Evolutionary conservation across 2,113 vertebrate species (phyloP).

Genomic region (Otis tarda): DNA sequence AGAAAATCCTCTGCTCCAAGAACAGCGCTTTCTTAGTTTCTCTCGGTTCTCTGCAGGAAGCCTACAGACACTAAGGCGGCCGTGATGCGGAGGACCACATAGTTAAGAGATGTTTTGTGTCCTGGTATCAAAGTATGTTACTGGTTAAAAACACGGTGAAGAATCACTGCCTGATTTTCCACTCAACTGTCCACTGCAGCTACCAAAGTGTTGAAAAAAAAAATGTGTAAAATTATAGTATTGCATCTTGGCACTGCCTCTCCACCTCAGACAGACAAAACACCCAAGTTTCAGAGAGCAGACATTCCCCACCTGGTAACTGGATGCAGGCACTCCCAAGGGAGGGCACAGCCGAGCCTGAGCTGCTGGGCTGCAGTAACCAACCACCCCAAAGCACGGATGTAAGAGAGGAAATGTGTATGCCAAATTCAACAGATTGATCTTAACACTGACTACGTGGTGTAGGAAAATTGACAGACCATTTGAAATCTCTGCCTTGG

Average conservation of each 20-base stretch:
- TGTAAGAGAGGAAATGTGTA: neutral
- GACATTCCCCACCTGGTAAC: neutral
- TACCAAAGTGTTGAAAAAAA: neutral
- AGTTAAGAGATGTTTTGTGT: neutral
- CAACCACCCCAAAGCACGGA: neutral
- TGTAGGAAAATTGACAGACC: neutral
- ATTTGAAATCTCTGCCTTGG: neutral
- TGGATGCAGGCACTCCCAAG: neutral
- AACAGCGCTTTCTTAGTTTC: neutral
- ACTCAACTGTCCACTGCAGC: neutral
- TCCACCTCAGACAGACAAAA: neutral
- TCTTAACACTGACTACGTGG: neutral
- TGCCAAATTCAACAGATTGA: neutral
- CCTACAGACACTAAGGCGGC: neutral
- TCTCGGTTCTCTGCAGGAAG: neutral
- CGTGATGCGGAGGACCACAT: neutral
- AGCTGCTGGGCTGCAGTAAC: neutral
- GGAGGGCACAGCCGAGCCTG: neutral
- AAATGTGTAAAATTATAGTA: constrained; percentile 30
- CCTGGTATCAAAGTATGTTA: constrained; percentile 37
- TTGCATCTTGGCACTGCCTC: constrained; percentile 7
- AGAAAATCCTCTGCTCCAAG: constrained; percentile 46
- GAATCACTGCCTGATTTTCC: neutral
- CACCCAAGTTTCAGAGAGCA: neutral
- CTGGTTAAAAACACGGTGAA: constrained; percentile 40